Conservation (phyloP, 2,888 invertebrate genomes). For the Erpobdella octoculata region DNA sequence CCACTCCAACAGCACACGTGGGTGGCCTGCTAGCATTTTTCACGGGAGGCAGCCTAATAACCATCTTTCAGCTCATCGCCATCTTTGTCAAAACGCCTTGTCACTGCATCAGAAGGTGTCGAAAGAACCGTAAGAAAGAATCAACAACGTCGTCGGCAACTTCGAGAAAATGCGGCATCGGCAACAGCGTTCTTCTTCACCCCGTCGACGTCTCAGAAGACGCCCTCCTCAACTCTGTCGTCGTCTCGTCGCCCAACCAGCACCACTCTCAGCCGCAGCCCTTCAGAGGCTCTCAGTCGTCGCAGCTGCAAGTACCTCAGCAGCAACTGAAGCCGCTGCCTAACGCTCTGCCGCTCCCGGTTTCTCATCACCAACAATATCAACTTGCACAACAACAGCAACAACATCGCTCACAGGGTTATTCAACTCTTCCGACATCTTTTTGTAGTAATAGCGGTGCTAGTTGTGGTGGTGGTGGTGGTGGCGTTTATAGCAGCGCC, state of each 20-base stretch:
- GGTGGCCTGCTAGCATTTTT: constrained; percentile 33
- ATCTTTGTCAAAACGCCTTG: constrained; percentile 10
- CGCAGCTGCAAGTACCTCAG: too few relatives aligned
- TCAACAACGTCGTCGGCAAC: not conserved
- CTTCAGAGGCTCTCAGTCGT: not conserved
- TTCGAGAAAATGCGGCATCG: constrained; percentile 8
- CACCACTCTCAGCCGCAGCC: not conserved
- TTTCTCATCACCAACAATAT: too few relatives aligned
- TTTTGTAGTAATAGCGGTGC: too few relatives aligned
- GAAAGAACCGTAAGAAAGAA: not conserved
- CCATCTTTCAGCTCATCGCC: constrained; percentile 27
- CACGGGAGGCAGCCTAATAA: constrained; percentile 33
- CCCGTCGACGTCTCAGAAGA: constrained; percentile 6
- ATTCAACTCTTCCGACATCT: constrained; percentile 13
- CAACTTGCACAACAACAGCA: not conserved
- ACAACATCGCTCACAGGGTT: constrained; percentile 11
- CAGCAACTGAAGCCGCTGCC: too few relatives aligned
- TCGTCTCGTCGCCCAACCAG: not conserved
- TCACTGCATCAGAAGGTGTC: not conserved
- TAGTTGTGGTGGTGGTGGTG: too few relatives aligned
- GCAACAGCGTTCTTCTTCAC: constrained; percentile 16
- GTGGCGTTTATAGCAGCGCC: too few relatives aligned
- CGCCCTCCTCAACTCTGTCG: not conserved
- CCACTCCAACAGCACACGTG: constrained; percentile 30
- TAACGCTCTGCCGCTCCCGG: too few relatives aligned